Conservation (phyloP, 2,888 invertebrate genomes). For the Caenorhabditis afra region DNA sequence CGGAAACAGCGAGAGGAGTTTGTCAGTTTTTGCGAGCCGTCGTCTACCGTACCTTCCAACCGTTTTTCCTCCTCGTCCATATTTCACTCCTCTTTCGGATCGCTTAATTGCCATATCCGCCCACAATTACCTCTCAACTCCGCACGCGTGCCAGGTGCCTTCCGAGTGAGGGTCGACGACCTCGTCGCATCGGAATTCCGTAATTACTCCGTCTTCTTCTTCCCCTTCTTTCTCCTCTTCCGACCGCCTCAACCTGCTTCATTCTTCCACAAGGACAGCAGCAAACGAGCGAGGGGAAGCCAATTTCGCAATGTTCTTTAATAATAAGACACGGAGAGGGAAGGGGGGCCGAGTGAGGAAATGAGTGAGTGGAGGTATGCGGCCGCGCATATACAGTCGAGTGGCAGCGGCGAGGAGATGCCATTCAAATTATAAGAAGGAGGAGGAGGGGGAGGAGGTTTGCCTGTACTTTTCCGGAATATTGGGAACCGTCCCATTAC, state of each 20-base stretch:
- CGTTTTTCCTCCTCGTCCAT: slow-evolving; percentile 2
- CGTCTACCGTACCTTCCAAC: slow-evolving; percentile 8
- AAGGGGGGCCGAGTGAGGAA: slow-evolving; percentile 18
- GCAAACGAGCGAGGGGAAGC: slow-evolving; percentile 22
- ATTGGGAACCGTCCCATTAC: neutral
- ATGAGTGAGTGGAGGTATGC: slow-evolving; percentile 39
- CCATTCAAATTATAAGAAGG: slow-evolving; percentile 52
- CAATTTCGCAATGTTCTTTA: slow-evolving; percentile 57
- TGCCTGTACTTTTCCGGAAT: slow-evolving; percentile 47
- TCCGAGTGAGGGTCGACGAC: slow-evolving; percentile 37
- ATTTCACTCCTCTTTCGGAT: slow-evolving; percentile 1
- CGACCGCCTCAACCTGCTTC: slow-evolving; percentile 34
- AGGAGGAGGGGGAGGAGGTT: slow-evolving; percentile 15
- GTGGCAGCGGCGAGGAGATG: slow-evolving; percentile 11
- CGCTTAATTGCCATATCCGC: slow-evolving; percentile 37
- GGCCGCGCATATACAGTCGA: slow-evolving; percentile 36
- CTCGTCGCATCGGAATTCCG: slow-evolving; percentile 45
- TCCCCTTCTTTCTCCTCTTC: slow-evolving; percentile 4
- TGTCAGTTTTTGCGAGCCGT: neutral
- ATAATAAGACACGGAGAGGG: slow-evolving; percentile 39
- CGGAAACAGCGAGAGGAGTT: slow-evolving; percentile 2
- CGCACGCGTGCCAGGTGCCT: slow-evolving; percentile 50
- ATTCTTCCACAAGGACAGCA: slow-evolving; percentile 47
- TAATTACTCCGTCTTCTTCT: slow-evolving; percentile 38
- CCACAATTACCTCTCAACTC: slow-evolving; percentile 39